These are phyloP conservation scores for Sweltsa coloradensis DNA, from an alignment of 1,140 invertebrate genomes.

Conservation along the genomic window DNA sequence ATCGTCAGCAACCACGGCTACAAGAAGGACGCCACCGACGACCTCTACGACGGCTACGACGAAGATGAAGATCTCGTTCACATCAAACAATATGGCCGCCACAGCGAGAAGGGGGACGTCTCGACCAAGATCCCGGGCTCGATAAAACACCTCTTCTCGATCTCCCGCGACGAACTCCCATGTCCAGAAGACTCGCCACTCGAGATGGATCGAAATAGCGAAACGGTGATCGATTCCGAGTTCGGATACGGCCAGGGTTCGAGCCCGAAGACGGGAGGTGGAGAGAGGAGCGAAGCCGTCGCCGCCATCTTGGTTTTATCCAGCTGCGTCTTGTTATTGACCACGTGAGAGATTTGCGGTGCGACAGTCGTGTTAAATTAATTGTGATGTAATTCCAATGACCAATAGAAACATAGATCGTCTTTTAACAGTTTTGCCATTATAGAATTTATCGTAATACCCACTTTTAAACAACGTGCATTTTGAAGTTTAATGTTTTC, in stretches of 20 bases:
- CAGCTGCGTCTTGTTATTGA: background rate
- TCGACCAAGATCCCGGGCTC: constrained; percentile 22
- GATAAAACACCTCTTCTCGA: constrained; percentile 38
- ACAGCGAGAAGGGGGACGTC: constrained; percentile 20
- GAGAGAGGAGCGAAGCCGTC: background rate
- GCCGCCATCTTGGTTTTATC: background rate
- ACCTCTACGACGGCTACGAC: constrained; percentile 16
- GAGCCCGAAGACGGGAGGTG: background rate
- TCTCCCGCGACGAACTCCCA: constrained; percentile 48
- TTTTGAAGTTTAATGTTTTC: too few species aligned
- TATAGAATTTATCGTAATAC: too few species aligned
- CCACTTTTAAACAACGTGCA: too few species aligned
- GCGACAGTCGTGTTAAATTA: too few species aligned
- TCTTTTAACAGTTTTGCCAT: too few species aligned
- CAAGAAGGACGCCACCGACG: constrained; percentile 3
- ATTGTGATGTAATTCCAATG: too few species aligned
- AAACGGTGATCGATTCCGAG: background rate
- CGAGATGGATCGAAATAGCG: background rate
- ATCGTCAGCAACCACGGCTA: background rate
- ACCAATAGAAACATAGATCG: too few species aligned
- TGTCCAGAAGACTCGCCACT: constrained; percentile 43
- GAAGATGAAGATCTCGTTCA: constrained; percentile 20
- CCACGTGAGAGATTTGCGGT: constrained; percentile 4
- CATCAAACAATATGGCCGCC: constrained; percentile 21
- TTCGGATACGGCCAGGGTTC: background rate